Base-by-base conservation (phyloP, 2,797 vertebrate species). In the Buphagus erythrorhynchus region DNA sequence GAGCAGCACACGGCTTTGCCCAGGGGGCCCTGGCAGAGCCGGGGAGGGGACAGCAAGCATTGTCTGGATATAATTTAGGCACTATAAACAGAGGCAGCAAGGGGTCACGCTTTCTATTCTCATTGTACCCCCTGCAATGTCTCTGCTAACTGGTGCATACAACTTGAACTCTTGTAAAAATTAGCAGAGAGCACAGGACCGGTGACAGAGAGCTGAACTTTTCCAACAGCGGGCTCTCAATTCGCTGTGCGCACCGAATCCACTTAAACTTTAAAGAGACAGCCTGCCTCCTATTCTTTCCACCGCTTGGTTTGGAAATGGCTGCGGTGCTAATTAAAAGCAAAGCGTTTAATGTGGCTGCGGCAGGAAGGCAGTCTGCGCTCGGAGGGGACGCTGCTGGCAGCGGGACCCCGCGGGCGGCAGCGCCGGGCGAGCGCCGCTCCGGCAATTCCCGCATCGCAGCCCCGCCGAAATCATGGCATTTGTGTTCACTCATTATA, bases 281-380 rank as follows among this genome's bases (percentile, higher is more conserved):
- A 57, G 91, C 10, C 92, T 54, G 76, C 95, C 57, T 48, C 40
- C 91, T 82, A 3, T 31, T 24, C 84, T 91, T 79, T 46, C 86
- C 3, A 4, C 55, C 4, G 73, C 95, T 90, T 72, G n/a, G 67
- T n/a, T 89, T 87, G 80, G 93, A 96, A 96, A 96, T 9, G 81
- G 92, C 95, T 94, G 92, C 86, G 22, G 94, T 55, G 40, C 97
- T 98, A 97, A 98, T 98, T 97, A 97, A 97, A 96, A 97, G 96
- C 96, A 97, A 97, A 97, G 97, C 83, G 96, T 97, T 97, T 98
- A 67, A 97, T 96, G 65, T 90, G 2, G 54, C 67, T 77, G 96
- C 33, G 5, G 96, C 91, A 61, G 95, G 91, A 48, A 94, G 90
- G 93, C 80, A 91, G 73, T 74, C 33, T 76, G 86, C 94, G 19